These are phyloP conservation scores for Chrysemys picta DNA, from an alignment of 2,113 vertebrate genomes.

Conservation along the genomic window DNA sequence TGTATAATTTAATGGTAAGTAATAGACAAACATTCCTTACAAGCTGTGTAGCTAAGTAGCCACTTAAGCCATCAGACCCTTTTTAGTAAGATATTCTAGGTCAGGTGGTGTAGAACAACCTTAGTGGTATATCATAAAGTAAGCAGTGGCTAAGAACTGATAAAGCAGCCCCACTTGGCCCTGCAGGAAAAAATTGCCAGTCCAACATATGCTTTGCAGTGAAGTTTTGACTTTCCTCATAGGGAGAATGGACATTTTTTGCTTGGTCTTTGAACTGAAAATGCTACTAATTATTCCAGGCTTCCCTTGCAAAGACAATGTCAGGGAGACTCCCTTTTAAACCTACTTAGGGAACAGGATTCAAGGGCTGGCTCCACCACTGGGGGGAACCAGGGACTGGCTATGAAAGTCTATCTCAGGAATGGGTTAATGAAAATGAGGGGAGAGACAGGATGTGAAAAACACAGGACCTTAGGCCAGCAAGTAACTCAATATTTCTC, in stretches of 20 bases:
- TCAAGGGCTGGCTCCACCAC: neutral
- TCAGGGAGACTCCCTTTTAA: neutral
- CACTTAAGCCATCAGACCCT: neutral
- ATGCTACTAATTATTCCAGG: neutral
- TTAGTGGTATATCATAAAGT: neutral
- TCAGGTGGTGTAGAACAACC: neutral
- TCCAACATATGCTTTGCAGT: neutral
- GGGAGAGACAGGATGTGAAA: constrained; percentile 13
- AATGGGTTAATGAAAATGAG: constrained; percentile 5
- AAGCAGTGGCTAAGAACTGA: neutral
- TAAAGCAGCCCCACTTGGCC: neutral
- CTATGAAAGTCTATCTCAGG: constrained; percentile 12
- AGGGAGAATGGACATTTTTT: neutral
- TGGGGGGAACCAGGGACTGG: neutral
- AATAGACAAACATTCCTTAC: neutral
- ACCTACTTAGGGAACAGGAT: neutral
- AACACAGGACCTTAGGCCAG: neutral
- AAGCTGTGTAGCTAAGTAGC: neutral
- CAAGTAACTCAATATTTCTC: constrained; percentile 15
- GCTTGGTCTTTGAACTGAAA: neutral
- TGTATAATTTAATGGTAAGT: neutral
- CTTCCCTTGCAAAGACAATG: neutral
- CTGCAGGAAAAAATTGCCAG: neutral
- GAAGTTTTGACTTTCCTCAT: neutral
- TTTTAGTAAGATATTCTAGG: neutral